A percentile compares a stretch with the other conserved stretches of the same genome.
phyloP scores from a whole-genome alignment of 1,140 invertebrate species.

The Cydia amplana region DNA sequence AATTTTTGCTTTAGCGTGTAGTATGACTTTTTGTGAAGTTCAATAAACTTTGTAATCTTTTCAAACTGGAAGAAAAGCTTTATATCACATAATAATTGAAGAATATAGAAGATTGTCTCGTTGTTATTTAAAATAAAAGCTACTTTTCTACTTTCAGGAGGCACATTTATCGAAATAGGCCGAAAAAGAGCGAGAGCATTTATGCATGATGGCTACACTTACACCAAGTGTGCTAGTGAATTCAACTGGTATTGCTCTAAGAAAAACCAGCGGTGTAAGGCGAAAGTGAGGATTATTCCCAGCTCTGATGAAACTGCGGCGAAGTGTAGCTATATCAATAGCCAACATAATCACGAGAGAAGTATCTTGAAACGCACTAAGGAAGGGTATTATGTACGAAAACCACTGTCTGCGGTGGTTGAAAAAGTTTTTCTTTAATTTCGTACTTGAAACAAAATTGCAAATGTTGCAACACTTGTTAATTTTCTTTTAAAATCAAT shows the following conservation, averaged over 20 bases:
- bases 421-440: not conserved
- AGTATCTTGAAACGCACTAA: not conserved
- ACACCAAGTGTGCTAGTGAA: not conserved
- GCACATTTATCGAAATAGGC: slow-evolving; percentile 9
- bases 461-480: not conserved
- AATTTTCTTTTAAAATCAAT: no score
- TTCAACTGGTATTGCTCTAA: slow-evolving; percentile 28
- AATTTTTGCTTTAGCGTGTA: no score
- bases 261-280: slow-evolving; percentile 16
- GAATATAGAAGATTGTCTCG: not conserved
- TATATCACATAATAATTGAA: not conserved
- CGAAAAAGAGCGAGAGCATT: not conserved
- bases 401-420: not conserved
- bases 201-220: slow-evolving; percentile 9
- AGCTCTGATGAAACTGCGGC: not conserved
- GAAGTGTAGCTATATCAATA: slow-evolving; percentile 12
- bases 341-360: not conserved
- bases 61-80: no score
- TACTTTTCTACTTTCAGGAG: not conserved
- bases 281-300: not conserved
- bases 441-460: not conserved
- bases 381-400: not conserved
- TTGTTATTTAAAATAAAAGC: not conserved
- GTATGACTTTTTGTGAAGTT: no score
- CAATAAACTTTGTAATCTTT: no score